Evolutionary conservation across 2,797 vertebrate genomes (phyloP).

Genomic region (Cyclura pinguis): DNA sequence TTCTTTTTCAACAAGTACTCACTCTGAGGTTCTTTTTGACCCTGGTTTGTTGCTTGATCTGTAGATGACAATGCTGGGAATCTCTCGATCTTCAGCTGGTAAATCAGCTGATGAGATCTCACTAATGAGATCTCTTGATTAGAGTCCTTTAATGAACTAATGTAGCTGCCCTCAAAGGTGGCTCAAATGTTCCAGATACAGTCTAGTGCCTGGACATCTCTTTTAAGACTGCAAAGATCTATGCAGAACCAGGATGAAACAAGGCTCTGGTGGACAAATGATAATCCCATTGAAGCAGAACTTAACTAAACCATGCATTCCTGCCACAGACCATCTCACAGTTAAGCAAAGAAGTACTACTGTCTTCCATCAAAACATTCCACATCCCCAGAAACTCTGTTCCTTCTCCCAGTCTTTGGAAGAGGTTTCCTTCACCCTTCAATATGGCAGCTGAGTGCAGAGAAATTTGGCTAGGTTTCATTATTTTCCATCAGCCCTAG

Average conservation of each 20-base stretch:
- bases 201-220: background rate
- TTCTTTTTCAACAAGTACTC: background rate
- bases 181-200: background rate
- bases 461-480: background rate
- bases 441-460: background rate
- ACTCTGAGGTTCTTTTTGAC: background rate
- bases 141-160: background rate
- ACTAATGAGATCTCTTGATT: background rate
- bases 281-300: too few species aligned
- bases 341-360: background rate
- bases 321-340: background rate
- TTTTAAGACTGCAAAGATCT: background rate
- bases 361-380: background rate
- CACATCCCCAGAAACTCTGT: background rate
- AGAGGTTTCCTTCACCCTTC: background rate
- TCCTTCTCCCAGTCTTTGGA: background rate
- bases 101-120: background rate
- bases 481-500: background rate
- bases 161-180: background rate
- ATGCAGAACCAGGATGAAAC: too few species aligned
- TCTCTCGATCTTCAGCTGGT: background rate
- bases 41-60: background rate
- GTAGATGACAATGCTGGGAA: background rate
- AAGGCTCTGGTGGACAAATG: too few species aligned
- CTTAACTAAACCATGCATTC: too few species aligned